A percentile compares a stretch with the other conserved stretches of the same genome.
These are phyloP conservation scores for Lineus longissimus DNA, from an alignment of 1,140 invertebrate species.

Conservation along the genomic window DNA sequence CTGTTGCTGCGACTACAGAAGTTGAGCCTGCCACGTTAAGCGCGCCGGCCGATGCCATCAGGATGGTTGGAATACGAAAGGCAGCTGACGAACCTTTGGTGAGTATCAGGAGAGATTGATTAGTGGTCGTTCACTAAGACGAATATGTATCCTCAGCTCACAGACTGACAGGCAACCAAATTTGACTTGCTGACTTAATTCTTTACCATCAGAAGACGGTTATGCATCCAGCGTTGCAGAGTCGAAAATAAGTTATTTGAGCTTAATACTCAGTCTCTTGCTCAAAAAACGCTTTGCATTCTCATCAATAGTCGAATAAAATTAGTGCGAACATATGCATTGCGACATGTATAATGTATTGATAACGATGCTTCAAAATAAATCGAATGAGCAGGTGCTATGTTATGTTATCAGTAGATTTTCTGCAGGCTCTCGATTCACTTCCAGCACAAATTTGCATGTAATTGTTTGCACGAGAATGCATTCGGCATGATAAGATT, in stretches of 20 bases:
- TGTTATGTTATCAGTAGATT: too few species aligned
- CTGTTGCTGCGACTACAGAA: conserved; percentile 18
- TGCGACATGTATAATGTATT: too few species aligned
- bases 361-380: too few species aligned
- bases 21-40: conserved; percentile 15
- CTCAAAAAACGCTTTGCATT: not conserved
- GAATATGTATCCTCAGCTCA: not conserved
- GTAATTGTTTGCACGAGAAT: too few species aligned
- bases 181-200: not conserved
- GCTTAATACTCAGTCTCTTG: not conserved
- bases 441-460: too few species aligned
- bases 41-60: conserved; percentile 69
- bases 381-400: too few species aligned
- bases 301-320: too few species aligned
- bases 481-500: too few species aligned
- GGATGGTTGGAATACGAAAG: conserved; percentile 94
- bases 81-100: conserved; percentile 90
- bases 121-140: not conserved
- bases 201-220: not conserved
- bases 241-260: not conserved
- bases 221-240: too few species aligned
- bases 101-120: conserved; percentile 50
- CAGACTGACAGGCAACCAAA: not conserved
- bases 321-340: too few species aligned
- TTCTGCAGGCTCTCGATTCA: too few species aligned